Conservation (phyloP, 2,888 invertebrate genomes). For the Pherbina coryleti region DNA sequence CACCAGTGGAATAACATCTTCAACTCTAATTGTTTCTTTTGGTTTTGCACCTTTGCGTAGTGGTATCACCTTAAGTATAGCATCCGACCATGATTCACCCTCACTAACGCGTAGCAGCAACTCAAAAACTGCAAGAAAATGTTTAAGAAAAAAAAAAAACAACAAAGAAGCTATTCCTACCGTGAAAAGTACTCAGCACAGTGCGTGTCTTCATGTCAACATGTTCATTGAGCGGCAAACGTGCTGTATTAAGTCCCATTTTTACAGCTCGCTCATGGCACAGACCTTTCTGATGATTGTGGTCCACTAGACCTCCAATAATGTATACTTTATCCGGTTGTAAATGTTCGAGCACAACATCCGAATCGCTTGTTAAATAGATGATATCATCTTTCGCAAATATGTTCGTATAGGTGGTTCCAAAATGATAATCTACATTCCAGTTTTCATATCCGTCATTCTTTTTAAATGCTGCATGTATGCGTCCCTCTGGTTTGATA, state of each 20-base stretch:
- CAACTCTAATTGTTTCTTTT: conserved; percentile 53
- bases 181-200: conserved; percentile 96
- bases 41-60: conserved; percentile 79
- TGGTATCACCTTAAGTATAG: conserved; percentile 83
- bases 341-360: conserved; percentile 82
- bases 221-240: conserved; percentile 90
- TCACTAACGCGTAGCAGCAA: conserved; percentile 82
- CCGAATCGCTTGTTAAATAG: conserved; percentile 95
- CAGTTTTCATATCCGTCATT: conserved; percentile 92
- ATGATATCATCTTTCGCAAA: conserved; percentile 85
- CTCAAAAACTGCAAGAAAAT: conserved; percentile 81
- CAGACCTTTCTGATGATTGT: conserved; percentile 94
- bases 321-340: conserved; percentile 87
- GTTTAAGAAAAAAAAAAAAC: conserved; percentile 19
- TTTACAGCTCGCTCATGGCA: conserved; percentile 86
- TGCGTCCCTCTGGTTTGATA: conserved; percentile 77
- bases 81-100: conserved; percentile 83
- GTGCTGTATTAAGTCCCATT: conserved; percentile 83
- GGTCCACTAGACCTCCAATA: conserved; percentile 97
- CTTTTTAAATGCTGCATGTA: conserved; percentile 80
- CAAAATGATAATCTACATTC: conserved; percentile 85
- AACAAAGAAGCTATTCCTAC: conserved; percentile 67
- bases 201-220: conserved; percentile 92
- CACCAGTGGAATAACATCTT: background rate
- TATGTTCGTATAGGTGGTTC: conserved; percentile 76